Percentiles rank a stretch among this genome's conserved stretches.
These are phyloP conservation scores for Sarcophaga carnaria DNA, from an alignment of 2,888 invertebrate species.

Conservation along the genomic window DNA sequence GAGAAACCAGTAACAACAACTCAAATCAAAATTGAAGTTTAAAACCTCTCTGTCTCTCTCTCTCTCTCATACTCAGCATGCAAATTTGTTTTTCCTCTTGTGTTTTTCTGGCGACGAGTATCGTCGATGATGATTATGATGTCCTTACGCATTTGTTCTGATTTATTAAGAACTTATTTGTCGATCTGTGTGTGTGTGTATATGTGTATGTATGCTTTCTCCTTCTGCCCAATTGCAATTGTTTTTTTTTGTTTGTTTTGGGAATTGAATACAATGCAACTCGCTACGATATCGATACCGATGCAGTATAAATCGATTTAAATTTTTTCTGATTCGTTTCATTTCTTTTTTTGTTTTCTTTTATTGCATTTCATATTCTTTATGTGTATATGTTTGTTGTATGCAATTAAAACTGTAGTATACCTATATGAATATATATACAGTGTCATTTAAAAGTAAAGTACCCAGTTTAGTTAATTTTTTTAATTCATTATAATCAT, in stretches of 20 bases:
- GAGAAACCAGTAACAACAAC: conserved; percentile 15
- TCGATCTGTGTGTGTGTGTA: not conserved
- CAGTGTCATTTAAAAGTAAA: no score
- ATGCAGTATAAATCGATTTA: no score
- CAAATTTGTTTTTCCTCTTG: conserved; percentile 27
- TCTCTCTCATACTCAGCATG: conserved; percentile 36
- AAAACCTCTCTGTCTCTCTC: not conserved
- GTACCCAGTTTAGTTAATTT: no score
- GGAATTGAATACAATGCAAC: no score
- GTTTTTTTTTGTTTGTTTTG: conserved; percentile 3
- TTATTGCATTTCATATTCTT: not conserved
- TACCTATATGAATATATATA: not conserved
- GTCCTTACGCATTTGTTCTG: conserved; percentile 59
- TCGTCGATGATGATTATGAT: conserved; percentile 7
- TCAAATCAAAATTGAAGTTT: not conserved
- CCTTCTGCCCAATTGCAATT: conserved; percentile 54
- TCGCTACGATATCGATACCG: no score
- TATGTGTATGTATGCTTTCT: not conserved
- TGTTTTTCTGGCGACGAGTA: conserved; percentile 3
- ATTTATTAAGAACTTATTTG: conserved; percentile 61
- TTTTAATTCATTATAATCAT: no score
- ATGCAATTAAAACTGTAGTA: no score
- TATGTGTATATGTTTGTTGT: not conserved
- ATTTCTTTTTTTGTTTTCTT: conserved; percentile 2
- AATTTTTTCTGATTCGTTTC: not conserved